These are phyloP conservation scores for Eonycteris spelaea DNA, from an alignment of 2,113 vertebrate species.

Conservation along the genomic window DNA sequence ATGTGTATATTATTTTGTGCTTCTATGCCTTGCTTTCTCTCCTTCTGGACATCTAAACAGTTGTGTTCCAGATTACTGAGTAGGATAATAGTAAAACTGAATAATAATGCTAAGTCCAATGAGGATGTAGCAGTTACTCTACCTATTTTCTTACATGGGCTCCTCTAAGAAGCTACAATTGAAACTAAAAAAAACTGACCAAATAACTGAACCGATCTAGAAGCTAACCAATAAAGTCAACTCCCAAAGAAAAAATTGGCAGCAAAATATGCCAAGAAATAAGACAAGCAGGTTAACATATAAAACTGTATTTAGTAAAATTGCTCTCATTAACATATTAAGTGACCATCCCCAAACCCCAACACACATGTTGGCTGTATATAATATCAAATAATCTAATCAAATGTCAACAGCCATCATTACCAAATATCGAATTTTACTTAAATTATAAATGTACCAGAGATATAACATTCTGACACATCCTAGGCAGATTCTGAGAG, in stretches of 20 bases:
- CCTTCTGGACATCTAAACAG: background rate
- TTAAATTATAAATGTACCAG: slow-evolving; percentile 1
- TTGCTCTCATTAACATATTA: background rate
- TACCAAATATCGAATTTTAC: slow-evolving; percentile 6
- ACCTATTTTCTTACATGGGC: background rate
- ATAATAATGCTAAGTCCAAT: background rate
- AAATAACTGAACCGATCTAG: background rate
- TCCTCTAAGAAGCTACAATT: background rate
- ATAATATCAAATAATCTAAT: slow-evolving; percentile 11
- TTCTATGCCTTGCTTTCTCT: background rate
- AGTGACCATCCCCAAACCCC: background rate
- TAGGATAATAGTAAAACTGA: background rate
- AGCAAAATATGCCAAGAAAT: slow-evolving; percentile 1
- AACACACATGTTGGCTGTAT: background rate
- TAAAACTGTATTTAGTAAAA: slow-evolving; percentile 8
- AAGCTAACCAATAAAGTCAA: background rate
- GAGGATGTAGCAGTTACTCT: background rate
- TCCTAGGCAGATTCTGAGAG: background rate
- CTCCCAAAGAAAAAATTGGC: background rate
- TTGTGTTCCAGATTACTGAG: background rate
- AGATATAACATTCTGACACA: background rate
- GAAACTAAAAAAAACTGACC: slow-evolving; percentile 29
- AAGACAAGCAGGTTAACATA: background rate
- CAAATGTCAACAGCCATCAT: background rate
- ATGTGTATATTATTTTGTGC: background rate